Evolutionary conservation across 2,888 invertebrate species (phyloP).

Genomic region (Coenonympha glycerion): DNA sequence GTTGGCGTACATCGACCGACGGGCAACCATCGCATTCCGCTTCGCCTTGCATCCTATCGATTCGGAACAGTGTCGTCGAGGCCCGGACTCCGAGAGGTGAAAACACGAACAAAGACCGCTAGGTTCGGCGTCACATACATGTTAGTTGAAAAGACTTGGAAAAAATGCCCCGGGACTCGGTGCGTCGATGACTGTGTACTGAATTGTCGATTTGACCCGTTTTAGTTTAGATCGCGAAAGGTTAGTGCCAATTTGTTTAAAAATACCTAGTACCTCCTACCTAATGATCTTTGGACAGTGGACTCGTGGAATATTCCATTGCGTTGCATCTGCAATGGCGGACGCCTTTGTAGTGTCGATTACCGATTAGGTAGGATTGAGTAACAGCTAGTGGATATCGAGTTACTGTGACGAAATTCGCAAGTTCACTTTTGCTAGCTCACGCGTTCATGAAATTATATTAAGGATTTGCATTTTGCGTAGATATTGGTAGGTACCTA

Average conservation of each 20-base stretch:
- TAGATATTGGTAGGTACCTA: neutral
- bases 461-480: too few relatives aligned
- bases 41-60: constrained; percentile 9
- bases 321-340: constrained; percentile 16
- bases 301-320: constrained; percentile 17
- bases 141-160: constrained; percentile 33
- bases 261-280: neutral
- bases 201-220: constrained; percentile 33
- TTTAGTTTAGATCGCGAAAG: constrained; percentile 39
- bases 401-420: neutral
- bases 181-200: constrained; percentile 42
- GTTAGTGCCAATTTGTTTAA: constrained; percentile 51
- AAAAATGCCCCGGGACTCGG: constrained; percentile 39
- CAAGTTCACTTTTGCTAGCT: too few relatives aligned
- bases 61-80: constrained; percentile 27
- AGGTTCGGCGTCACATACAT: constrained; percentile 35
- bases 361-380: constrained; percentile 2
- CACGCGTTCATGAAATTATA: too few relatives aligned
- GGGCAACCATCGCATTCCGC: constrained; percentile 42
- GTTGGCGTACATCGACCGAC: constrained; percentile 28
- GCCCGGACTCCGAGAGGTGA: constrained; percentile 30
- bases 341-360: constrained; percentile 15
- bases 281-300: neutral
- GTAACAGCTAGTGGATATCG: constrained; percentile 1
- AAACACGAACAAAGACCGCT: constrained; percentile 41